Conservation (phyloP, 2,888 invertebrate species). For the Sisyra terminalis region DNA sequence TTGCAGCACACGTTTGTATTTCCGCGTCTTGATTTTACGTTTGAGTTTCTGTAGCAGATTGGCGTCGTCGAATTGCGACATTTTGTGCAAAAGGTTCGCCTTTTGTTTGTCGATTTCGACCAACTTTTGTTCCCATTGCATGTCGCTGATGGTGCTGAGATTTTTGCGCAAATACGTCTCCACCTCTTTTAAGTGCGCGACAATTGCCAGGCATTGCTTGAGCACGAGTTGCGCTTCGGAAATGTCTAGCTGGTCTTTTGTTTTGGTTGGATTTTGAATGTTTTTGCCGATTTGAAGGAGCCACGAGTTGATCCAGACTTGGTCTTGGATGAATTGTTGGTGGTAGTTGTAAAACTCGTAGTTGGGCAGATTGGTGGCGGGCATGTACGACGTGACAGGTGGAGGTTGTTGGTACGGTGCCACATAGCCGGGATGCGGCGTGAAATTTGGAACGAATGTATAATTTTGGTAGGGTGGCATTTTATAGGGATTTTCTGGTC, state of each 20-base stretch:
- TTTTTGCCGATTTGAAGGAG: neutral
- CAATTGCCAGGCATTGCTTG: conserved; percentile 20
- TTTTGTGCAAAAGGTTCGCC: conserved; percentile 25
- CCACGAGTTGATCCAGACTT: conserved; percentile 6
- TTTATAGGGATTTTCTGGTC: no score
- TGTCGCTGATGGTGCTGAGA: conserved; percentile 28
- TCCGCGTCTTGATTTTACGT: conserved; percentile 28
- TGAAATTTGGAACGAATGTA: no score
- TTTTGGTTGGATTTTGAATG: conserved; percentile 7
- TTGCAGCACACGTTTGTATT: conserved; percentile 28
- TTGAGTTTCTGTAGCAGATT: conserved; percentile 26
- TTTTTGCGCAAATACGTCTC: conserved; percentile 29
- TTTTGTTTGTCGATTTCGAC: conserved; percentile 32
- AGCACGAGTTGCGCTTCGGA: conserved; percentile 22
- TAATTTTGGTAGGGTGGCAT: no score
- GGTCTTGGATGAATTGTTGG: conserved; percentile 4
- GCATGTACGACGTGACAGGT: neutral
- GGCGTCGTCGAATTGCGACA: conserved; percentile 26
- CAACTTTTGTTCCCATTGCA: conserved; percentile 37
- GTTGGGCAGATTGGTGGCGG: neutral
- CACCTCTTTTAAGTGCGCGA: conserved; percentile 23
- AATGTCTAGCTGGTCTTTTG: conserved; percentile 19
- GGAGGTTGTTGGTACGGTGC: neutral
- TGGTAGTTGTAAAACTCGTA: conserved; percentile 2
- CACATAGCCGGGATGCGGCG: no score